Conservation (phyloP, 2,797 vertebrate genomes). For the Gymnothorax reevesii region DNA sequence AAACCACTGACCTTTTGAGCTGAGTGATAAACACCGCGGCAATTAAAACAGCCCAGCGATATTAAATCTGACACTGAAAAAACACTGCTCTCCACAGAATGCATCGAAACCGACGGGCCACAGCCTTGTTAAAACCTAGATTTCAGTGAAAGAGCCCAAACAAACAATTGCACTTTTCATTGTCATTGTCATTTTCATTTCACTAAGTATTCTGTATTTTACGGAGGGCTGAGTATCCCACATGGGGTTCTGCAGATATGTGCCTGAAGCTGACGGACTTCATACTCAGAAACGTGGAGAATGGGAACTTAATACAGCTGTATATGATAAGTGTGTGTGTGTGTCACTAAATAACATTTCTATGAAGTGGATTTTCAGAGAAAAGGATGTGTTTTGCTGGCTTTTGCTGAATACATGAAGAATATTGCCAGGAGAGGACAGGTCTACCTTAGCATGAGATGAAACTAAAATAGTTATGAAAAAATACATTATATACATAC, state of each 20-base stretch:
- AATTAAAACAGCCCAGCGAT: conserved; percentile 6
- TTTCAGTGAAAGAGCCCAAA: background rate
- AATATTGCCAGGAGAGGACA: background rate
- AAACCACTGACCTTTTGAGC: conserved; percentile 2
- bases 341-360: background rate
- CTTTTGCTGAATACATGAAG: background rate
- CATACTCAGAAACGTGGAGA: background rate
- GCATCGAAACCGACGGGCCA: background rate
- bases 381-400: background rate
- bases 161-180: background rate
- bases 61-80: background rate
- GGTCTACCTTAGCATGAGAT: background rate
- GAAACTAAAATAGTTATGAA: background rate
- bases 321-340: background rate
- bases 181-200: background rate
- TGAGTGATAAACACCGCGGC: background rate
- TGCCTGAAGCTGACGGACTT: background rate
- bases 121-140: conserved; percentile 4
- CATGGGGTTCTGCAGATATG: background rate
- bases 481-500: background rate
- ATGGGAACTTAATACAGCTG: background rate
- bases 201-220: background rate
- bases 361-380: background rate
- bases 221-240: background rate
- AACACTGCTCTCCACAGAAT: background rate